phyloP scores from a whole-genome alignment of 2,797 vertebrate genomes.

The Taeniopygia guttata region DNA sequence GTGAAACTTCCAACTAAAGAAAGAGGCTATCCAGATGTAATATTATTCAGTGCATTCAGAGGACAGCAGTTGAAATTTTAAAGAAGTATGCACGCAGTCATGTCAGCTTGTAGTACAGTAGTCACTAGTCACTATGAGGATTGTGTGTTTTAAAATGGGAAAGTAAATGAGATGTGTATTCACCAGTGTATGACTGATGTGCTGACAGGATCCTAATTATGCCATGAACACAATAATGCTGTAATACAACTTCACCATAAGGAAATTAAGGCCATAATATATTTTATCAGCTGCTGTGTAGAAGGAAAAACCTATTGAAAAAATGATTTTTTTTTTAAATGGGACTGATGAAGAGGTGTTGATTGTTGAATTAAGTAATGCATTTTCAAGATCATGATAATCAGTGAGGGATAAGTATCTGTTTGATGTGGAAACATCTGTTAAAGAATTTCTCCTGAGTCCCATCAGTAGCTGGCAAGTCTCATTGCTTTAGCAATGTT shows the following conservation, averaged over 20 bases:
- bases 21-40: neutral
- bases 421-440: constrained; percentile 75
- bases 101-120: neutral
- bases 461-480: constrained; percentile 61
- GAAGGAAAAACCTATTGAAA: constrained; percentile 38
- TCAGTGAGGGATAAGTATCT: constrained; percentile 65
- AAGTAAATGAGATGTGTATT: neutral
- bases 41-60: neutral
- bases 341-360: constrained; percentile 49
- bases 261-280: neutral
- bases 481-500: constrained; percentile 43
- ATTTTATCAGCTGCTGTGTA: constrained; percentile 24
- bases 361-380: constrained; percentile 60
- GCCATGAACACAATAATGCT: constrained; percentile 18
- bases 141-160: neutral
- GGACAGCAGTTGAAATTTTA: constrained; percentile 10
- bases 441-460: constrained; percentile 69
- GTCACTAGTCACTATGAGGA: neutral
- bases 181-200: constrained; percentile 15
- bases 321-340: constrained; percentile 11
- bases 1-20: neutral
- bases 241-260: neutral
- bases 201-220: constrained; percentile 50
- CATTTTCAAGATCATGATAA: constrained; percentile 71
- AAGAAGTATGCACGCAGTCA: neutral